A percentile compares a stretch with the other conserved stretches of the same genome.
phyloP scores from a whole-genome alignment of 2,797 vertebrate species.

The Sebastes minor region DNA sequence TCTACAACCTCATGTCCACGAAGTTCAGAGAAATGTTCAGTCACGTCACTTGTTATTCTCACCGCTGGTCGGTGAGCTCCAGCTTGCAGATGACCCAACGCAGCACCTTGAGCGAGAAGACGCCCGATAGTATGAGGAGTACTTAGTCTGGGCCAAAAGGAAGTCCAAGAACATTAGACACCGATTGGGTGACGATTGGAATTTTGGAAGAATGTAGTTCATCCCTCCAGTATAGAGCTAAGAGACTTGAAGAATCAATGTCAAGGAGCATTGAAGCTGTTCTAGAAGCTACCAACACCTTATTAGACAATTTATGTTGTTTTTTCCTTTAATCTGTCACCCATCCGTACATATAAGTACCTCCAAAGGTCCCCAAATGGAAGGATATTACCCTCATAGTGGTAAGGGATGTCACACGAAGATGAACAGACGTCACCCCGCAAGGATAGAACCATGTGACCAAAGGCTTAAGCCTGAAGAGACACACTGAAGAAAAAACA shows the following conservation, averaged over 20 bases:
- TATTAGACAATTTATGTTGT: neutral
- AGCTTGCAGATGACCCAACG: constrained; percentile 73
- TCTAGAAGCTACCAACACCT: neutral
- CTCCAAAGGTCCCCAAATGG: neutral
- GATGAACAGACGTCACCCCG: neutral
- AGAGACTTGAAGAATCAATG: neutral
- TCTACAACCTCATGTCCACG: constrained; percentile 95
- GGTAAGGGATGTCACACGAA: neutral
- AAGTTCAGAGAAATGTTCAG: constrained; percentile 91
- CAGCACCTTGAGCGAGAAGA: constrained; percentile 77
- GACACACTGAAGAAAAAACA: neutral
- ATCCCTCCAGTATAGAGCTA: neutral
- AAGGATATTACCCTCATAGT: neutral
- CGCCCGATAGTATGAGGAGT: neutral
- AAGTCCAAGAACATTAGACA: neutral
- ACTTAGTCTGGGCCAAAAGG: neutral
- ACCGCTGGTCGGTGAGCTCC: constrained; percentile 40
- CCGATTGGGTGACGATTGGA: neutral
- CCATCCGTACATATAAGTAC: neutral
- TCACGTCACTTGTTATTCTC: constrained; percentile 78
- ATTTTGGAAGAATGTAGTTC: neutral
- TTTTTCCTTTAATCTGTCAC: neutral
- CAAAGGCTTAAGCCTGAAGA: neutral
- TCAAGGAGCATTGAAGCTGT: neutral
- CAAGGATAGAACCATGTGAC: neutral